Percentiles rank a stretch among this genome's conserved stretches.
Evolutionary conservation across 2,113 vertebrate species (phyloP).

Genomic region (Gallinago paraguaiae): DNA sequence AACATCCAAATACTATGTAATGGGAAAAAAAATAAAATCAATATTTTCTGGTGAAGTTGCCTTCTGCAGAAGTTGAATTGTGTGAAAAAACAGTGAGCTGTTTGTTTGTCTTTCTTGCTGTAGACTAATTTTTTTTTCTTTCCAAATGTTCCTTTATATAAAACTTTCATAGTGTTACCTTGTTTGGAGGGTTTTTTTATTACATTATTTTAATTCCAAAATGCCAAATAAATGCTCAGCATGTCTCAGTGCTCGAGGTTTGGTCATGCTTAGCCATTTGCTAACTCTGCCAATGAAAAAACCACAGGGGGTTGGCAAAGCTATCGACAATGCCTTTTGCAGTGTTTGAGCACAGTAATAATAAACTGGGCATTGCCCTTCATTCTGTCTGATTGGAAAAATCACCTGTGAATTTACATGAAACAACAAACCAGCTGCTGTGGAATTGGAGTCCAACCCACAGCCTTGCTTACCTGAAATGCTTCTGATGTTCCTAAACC

Average conservation of each 20-base stretch:
- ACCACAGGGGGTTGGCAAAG: background rate
- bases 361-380: constrained; percentile 8
- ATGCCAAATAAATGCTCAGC: background rate
- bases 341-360: background rate
- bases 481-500: background rate
- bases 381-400: background rate
- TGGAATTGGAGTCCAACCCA: background rate
- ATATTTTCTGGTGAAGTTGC: background rate
- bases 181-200: background rate
- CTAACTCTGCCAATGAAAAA: background rate
- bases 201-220: background rate
- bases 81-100: background rate
- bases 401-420: background rate
- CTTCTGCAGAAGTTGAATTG: background rate
- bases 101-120: background rate
- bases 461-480: background rate
- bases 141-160: background rate
- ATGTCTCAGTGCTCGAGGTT: background rate
- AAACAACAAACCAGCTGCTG: constrained; percentile 3
- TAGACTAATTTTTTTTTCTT: background rate
- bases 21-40: background rate
- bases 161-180: background rate
- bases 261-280: background rate
- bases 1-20: background rate
- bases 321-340: background rate